Base-by-base conservation (phyloP, 1,140 invertebrate genomes). In the Nixonia krombeini region DNA sequence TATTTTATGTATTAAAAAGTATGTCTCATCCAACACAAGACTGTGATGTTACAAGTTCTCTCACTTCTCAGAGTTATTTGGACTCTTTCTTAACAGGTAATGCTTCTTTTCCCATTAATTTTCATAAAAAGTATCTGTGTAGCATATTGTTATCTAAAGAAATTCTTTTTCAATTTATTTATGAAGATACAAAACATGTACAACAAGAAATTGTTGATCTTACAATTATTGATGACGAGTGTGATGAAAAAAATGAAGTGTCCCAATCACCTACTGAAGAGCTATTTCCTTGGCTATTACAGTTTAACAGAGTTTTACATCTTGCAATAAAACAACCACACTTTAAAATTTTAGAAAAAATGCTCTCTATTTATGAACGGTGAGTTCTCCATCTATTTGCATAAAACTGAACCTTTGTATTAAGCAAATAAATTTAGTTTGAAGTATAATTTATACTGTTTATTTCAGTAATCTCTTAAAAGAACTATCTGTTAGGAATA, bases 391-490 rank as follows among this genome's bases (percentile, higher is more conserved):
- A 28, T 41, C 4, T 42, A 46, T 38, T 15, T 40, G 12, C 28
- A 28, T 18, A n/a, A n/a, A n/a, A n/a, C n/a, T n/a, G n/a, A n/a
- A n/a, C n/a, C n/a, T n/a, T n/a, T n/a, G n/a, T n/a, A n/a, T 35
- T 16, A 18, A 45, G 29, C 5, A n/a, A 55, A 31, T 7, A 8
- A 17, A 21, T 21, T 38, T 5, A 8, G 57, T 12, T 33, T 12
- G n/a, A n/a, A n/a, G n/a, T n/a, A n/a, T n/a, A n/a, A n/a, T n/a
- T n/a, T n/a, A n/a, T n/a, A n/a, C n/a, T n/a, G n/a, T n/a, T n/a
- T 64, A 17, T 77, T 77, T 50, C 47, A 83, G 81, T 31, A 76
- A 79, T 66, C 50, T 78, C 38, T 61, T 67, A 26, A 76, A 25
- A 58, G 63, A 61, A 38, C 6, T 70, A 41, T 23, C 44, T 21